These are phyloP conservation scores for Drosophila nannoptera DNA, from an alignment of 1,140 invertebrate genomes.

Conservation along the genomic window DNA sequence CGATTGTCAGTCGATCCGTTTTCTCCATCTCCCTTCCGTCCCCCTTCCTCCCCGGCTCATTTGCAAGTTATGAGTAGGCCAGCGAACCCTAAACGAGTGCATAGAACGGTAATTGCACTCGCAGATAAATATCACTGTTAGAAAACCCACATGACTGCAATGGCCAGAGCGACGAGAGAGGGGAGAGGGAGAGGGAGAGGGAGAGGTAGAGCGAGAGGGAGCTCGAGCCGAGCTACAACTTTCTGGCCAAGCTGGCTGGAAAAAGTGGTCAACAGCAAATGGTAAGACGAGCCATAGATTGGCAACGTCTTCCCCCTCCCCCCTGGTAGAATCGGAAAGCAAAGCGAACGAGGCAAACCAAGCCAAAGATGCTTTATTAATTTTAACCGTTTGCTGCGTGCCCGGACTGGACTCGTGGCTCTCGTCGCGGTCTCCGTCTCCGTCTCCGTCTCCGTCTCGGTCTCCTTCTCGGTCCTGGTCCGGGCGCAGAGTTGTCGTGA, in stretches of 20 bases:
- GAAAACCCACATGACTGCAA: conserved; percentile 67
- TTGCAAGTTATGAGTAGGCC: conserved; percentile 66
- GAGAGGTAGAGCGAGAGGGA: neutral
- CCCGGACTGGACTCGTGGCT: conserved; percentile 22
- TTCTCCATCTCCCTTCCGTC: neutral
- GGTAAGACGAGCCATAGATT: conserved; percentile 67
- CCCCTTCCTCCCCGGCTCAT: too few species aligned
- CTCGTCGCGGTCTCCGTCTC: neutral
- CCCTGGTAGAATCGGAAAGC: conserved; percentile 40
- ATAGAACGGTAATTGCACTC: conserved; percentile 74
- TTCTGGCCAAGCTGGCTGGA: conserved; percentile 48
- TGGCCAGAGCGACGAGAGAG: neutral
- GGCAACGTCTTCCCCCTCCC: conserved; percentile 40
- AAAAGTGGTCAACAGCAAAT: conserved; percentile 70
- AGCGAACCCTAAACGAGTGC: conserved; percentile 71
- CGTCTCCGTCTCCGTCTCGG: conserved; percentile 7
- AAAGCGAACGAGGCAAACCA: conserved; percentile 35
- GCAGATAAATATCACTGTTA: conserved; percentile 75
- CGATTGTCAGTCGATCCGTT: conserved; percentile 32
- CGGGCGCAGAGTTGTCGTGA: conserved; percentile 59
- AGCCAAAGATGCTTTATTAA: conserved; percentile 75
- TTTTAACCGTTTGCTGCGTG: conserved; percentile 76
- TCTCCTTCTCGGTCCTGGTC: conserved; percentile 6
- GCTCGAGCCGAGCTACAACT: conserved; percentile 54
- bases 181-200: neutral